phyloP scores from a whole-genome alignment of 2,113 vertebrate genomes.

The Seriola dumerili region DNA sequence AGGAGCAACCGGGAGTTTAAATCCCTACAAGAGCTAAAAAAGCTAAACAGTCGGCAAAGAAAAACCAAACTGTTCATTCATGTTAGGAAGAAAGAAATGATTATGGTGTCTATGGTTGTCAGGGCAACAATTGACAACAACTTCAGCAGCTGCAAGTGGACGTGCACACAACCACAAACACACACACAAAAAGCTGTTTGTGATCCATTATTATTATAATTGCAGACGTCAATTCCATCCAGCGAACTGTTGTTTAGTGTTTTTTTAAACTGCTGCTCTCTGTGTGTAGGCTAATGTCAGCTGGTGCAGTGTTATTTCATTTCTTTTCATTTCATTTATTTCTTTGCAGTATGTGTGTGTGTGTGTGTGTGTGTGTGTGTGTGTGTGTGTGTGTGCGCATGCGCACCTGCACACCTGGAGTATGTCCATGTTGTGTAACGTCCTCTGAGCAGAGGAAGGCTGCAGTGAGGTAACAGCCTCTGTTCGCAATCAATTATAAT shows the following conservation, averaged over 20 bases:
- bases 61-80: not conserved
- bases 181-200: not conserved
- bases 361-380: not conserved
- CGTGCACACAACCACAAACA: not conserved
- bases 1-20: too few relatives aligned
- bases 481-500: slow-evolving; percentile 13
- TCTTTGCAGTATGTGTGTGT: not conserved
- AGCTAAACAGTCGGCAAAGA: not conserved
- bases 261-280: not conserved
- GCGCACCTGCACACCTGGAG: not conserved
- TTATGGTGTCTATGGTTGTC: not conserved
- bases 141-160: not conserved
- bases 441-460: slow-evolving; percentile 21
- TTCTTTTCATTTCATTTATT: too few relatives aligned
- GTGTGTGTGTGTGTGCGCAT: not conserved
- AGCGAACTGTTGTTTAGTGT: not conserved
- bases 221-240: not conserved
- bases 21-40: not conserved
- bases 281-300: not conserved
- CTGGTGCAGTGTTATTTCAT: not conserved
- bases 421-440: not conserved
- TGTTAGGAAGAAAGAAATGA: not conserved
- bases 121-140: not conserved
- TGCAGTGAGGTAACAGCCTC: slow-evolving; percentile 23
- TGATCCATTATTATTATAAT: slow-evolving; percentile 21